Base-by-base conservation (phyloP, 2,888 invertebrate genomes). In the Pheosia gnoma region DNA sequence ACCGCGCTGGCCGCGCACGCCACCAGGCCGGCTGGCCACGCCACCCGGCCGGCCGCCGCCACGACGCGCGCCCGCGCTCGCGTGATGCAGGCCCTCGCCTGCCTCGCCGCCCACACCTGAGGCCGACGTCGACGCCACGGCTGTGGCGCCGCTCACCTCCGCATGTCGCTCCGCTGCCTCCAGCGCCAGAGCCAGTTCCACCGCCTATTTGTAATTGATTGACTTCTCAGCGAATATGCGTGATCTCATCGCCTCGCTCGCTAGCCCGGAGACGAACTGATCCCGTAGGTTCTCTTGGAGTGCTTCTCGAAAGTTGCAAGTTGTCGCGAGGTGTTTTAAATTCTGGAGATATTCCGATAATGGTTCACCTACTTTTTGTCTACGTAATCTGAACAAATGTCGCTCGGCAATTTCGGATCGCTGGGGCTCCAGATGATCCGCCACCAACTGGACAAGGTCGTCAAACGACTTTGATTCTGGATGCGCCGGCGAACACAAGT, bases 211-310 rank as follows among this genome's bases (percentile, higher is more conserved):
- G 54, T 59, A 45, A 8, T 59, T 9, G 0, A 59, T 54, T 9
- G 25, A 13, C 38, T 7, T 58, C 5, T 61, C 61, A 0, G 61
- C 61, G 10, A 58, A 61, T n/a, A 61, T 49, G 7, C 61, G 37
- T 2, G 59, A 58, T n/a, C 57, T 41, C 60, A 58, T 61, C 4
- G 38, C 57, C 2, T 53, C 57, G 37, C 39, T 61, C 1, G 53
- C 45, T 3, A 61, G 25, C 0, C 60, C 60, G 0, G 60, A 61
- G 0, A 61, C 60, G 10, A 61, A 61, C n/a, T 61, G 60, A 38
- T 61, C 60, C 4, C 60, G 41, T 5, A 53, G 7, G 10, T 61
- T 53, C 10, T 61, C 57, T 9, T 61, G 57, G 3, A 61, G 53
- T 3, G 36, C 10, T n/a, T 11, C 39, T 5, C 53, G 52, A n/a